Percentiles rank a stretch among this genome's conserved stretches.
These are phyloP conservation scores for Hirudo medicinalis DNA, from an alignment of 1,140 invertebrate species.

Conservation along the genomic window DNA sequence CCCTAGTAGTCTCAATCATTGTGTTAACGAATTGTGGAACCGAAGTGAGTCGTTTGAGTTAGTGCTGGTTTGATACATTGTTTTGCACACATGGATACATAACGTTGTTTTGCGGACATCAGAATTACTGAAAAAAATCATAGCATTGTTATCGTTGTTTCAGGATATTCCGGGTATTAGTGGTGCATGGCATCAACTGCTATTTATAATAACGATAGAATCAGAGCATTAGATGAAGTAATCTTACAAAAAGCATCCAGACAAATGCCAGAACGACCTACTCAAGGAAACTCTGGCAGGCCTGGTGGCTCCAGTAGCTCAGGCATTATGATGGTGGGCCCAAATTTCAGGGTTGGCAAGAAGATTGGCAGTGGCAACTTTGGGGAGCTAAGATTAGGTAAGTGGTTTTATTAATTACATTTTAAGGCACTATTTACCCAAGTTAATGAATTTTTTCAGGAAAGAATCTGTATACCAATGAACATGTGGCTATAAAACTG, in stretches of 20 bases:
- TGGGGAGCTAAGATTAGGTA: constrained; percentile 86
- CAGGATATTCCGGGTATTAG: not conserved
- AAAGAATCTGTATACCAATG: constrained; percentile 99
- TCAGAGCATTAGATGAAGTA: constrained; percentile 8
- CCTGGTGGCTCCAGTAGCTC: constrained; percentile 16
- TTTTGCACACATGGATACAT: too few species aligned
- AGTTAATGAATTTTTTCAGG: constrained; percentile 50
- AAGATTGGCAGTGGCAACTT: constrained; percentile 98
- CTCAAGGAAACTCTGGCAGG: constrained; percentile 3
- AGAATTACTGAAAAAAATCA: too few species aligned
- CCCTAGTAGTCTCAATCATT: too few species aligned
- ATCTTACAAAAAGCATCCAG: constrained; percentile 8
- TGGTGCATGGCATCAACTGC: constrained; percentile 6
- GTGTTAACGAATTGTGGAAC: too few species aligned
- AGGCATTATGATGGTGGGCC: constrained; percentile 74
- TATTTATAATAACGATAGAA: not conserved
- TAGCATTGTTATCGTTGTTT: too few species aligned
- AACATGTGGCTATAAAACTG: constrained; percentile 99
- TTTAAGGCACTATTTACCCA: constrained; percentile 1
- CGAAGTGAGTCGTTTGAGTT: too few species aligned
- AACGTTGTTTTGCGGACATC: too few species aligned
- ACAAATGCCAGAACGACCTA: constrained; percentile 8
- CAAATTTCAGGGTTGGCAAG: constrained; percentile 94
- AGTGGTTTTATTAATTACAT: constrained; percentile 36
- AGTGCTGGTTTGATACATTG: too few species aligned